Percentiles rank a stretch among this genome's conserved stretches.
Conservation (phyloP, 2,113 vertebrate genomes). For the Trochalopteron elliotii region DNA sequence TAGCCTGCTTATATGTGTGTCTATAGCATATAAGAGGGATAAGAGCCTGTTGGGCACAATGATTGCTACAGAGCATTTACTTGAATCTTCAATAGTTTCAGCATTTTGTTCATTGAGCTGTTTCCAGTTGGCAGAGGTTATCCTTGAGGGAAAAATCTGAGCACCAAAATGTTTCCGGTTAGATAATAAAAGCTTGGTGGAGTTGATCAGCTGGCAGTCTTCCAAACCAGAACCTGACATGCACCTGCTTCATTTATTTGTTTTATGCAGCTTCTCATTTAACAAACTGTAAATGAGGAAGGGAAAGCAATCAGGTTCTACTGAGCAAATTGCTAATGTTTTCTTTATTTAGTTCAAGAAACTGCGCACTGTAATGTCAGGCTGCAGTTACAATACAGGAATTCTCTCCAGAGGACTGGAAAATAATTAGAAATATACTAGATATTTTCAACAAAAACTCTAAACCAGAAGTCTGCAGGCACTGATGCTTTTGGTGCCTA, state of each 20-base stretch:
- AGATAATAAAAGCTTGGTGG: slow-evolving; percentile 70
- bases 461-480: background rate
- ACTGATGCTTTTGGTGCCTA: background rate
- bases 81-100: background rate
- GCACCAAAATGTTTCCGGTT: slow-evolving; percentile 74
- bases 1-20: background rate
- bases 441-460: background rate
- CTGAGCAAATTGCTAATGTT: slow-evolving; percentile 45
- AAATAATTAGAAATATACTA: slow-evolving; percentile 33
- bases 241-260: slow-evolving; percentile 68
- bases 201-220: slow-evolving; percentile 55
- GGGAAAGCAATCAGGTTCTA: slow-evolving; percentile 37
- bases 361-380: slow-evolving; percentile 6
- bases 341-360: slow-evolving; percentile 55
- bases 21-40: background rate
- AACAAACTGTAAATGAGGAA: slow-evolving; percentile 14
- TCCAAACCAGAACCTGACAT: slow-evolving; percentile 39
- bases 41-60: background rate
- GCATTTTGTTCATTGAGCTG: slow-evolving; percentile 41
- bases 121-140: slow-evolving; percentile 68
- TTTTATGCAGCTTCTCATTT: slow-evolving; percentile 50
- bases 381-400: background rate
- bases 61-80: slow-evolving; percentile 14
- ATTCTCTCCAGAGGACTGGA: background rate
- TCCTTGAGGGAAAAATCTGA: slow-evolving; percentile 61